Percentiles rank a stretch among this genome's conserved stretches.
Evolutionary conservation across 2,797 vertebrate species (phyloP).

Genomic region (Pseudomugil tenellus): DNA sequence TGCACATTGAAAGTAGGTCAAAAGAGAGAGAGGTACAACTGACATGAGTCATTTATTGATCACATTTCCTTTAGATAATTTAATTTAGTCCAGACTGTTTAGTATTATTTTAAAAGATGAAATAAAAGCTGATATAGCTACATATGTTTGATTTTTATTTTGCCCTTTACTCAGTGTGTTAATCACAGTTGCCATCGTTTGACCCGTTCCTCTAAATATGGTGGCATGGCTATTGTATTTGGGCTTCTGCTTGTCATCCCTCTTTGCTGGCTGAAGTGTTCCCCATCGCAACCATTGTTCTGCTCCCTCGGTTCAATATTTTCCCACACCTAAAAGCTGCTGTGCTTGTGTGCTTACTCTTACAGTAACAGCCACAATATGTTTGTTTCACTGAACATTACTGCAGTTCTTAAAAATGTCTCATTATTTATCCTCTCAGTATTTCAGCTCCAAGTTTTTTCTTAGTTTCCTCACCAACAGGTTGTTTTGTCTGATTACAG

Average conservation of each 20-base stretch:
- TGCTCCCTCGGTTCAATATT: constrained; percentile 20
- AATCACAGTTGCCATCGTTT: constrained; percentile 48
- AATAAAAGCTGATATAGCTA: too few relatives aligned
- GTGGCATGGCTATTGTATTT: constrained; percentile 65
- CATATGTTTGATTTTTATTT: too few relatives aligned
- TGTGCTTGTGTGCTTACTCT: constrained; percentile 1
- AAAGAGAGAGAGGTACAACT: constrained; percentile 20
- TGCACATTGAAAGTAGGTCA: constrained; percentile 60
- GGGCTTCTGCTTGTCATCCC: constrained; percentile 45
- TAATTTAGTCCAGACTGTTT: not conserved
- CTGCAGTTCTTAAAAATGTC: too few relatives aligned
- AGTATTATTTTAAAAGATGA: not conserved
- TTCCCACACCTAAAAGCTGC: constrained; percentile 14
- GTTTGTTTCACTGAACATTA: not conserved
- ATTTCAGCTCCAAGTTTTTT: constrained; percentile 4
- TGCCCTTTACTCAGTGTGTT: constrained; percentile 13
- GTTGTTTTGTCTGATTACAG: constrained; percentile 13
- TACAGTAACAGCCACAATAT: not conserved
- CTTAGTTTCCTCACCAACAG: constrained; percentile 1
- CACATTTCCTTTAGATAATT: not conserved
- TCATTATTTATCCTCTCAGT: constrained; percentile 26
- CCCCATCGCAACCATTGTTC: constrained; percentile 63
- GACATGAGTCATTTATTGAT: constrained; percentile 17
- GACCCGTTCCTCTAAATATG: constrained; percentile 60
- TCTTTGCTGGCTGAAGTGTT: constrained; percentile 41